A percentile compares a stretch with the other conserved stretches of the same genome.
Evolutionary conservation across 2,888 invertebrate species (phyloP).

Genomic region (Drosophila peninsularis): DNA sequence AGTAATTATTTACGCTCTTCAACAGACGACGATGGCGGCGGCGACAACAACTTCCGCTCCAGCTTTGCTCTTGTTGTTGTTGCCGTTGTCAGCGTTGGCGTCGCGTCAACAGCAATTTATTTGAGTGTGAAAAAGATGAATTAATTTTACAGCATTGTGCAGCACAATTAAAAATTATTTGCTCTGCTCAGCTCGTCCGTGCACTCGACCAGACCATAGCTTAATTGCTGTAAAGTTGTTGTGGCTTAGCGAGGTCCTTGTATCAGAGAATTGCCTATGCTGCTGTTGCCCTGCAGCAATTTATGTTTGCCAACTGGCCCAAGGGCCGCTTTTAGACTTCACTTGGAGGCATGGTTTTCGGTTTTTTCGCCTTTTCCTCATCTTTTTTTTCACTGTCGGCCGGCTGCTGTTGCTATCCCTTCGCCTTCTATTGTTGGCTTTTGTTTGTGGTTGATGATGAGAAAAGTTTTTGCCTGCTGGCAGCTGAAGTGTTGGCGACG

Average conservation of each 20-base stretch:
- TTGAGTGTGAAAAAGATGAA: conserved; percentile 81
- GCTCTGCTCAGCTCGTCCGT: conserved; percentile 52
- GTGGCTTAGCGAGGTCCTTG: conserved; percentile 75
- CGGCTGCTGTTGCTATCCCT: conserved; percentile 27
- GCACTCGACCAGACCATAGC: conserved; percentile 64
- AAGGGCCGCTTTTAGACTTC: conserved; percentile 56
- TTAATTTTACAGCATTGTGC: conserved; percentile 82
- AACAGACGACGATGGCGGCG: conserved; percentile 64
- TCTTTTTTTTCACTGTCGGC: conserved; percentile 18
- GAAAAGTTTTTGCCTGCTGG: conserved; percentile 78
- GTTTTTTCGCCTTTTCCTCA: conserved; percentile 20
- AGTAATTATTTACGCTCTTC: conserved; percentile 81
- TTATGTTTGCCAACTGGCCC: conserved; percentile 76
- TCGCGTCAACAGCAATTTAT: conserved; percentile 80
- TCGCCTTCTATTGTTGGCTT: conserved; percentile 69
- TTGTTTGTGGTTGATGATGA: conserved; percentile 80
- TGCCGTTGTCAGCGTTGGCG: conserved; percentile 57
- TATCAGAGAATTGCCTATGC: conserved; percentile 53
- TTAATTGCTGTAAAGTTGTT: conserved; percentile 80
- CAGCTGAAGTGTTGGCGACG: conserved; percentile 80
- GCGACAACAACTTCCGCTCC: conserved; percentile 58
- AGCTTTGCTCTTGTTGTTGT: conserved; percentile 39
- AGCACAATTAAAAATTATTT: conserved; percentile 81
- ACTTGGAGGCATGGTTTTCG: conserved; percentile 47
- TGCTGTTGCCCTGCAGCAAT: conserved; percentile 69